Percentiles rank a stretch among this genome's conserved stretches.
Conservation (phyloP, 2,797 vertebrate species). For the Platyrinchus mystaceus region DNA sequence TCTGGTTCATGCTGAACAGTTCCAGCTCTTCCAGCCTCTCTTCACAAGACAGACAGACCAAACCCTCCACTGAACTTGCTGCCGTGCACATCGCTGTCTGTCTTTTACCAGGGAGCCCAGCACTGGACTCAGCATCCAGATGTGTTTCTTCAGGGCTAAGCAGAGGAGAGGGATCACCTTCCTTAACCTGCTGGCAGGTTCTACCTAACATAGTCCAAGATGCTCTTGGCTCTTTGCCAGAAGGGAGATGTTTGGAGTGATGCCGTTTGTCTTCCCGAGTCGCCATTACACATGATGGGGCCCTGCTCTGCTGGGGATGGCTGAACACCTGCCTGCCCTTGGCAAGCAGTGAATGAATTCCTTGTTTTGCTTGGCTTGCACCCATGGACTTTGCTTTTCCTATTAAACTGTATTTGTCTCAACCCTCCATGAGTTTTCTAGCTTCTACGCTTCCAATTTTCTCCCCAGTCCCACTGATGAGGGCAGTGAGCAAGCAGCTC, state of each 20-base stretch:
- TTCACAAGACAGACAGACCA: not conserved
- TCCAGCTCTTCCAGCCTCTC: not conserved
- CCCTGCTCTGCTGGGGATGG: not conserved
- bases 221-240: not conserved
- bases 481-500: not conserved
- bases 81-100: not conserved
- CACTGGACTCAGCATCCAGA: not conserved
- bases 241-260: not conserved
- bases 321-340: not conserved
- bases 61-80: not conserved
- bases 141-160: not conserved
- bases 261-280: not conserved
- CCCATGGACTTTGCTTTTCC: not conserved
- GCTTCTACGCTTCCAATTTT: not conserved
- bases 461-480: fast-evolving
- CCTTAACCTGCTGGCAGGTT: not conserved
- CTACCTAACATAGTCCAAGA: not conserved
- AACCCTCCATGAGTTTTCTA: not conserved
- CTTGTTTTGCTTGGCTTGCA: not conserved
- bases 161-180: not conserved
- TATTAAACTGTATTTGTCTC: not conserved
- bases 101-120: not conserved
- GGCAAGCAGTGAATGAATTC: not conserved
- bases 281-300: fast-evolving
- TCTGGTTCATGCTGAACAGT: not conserved